A percentile compares a stretch with the other conserved stretches of the same genome.
phyloP scores from a whole-genome alignment of 2,797 vertebrate genomes.

The Iguana delicatissima region DNA sequence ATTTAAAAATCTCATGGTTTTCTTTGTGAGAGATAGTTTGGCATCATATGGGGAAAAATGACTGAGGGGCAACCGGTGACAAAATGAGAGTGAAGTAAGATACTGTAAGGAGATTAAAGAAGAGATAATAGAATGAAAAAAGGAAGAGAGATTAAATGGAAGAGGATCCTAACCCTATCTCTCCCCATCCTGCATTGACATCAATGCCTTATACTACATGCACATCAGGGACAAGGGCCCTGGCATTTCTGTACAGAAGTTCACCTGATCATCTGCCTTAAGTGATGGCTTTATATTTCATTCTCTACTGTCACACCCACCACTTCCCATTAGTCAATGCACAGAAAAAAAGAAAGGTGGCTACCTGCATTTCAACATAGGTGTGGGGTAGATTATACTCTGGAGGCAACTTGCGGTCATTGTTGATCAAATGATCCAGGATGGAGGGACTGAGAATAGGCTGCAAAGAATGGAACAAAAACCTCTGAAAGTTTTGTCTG shows the following conservation, averaged over 20 bases:
- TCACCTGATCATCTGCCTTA: not conserved
- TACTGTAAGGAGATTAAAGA: not conserved
- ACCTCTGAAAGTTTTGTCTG: not conserved
- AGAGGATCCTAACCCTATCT: too few relatives aligned
- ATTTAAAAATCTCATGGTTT: not conserved
- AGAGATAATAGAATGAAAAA: not conserved
- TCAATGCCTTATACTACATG: not conserved
- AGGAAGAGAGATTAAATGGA: not conserved
- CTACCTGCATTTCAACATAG: conserved; percentile 94
- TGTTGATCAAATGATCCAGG: conserved; percentile 94
- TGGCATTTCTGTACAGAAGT: not conserved
- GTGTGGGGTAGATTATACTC: conserved; percentile 94
- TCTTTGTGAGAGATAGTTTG: not conserved
- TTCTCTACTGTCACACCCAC: not conserved
- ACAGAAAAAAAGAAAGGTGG: fast-evolving
- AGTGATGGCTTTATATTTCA: not conserved
- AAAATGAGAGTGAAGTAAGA: not conserved
- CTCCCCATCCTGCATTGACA: not conserved
- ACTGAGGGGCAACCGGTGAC: not conserved
- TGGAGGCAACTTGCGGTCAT: conserved; percentile 91
- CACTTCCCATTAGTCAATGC: not conserved
- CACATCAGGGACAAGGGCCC: not conserved
- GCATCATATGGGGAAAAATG: not conserved
- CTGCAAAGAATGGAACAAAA: conserved; percentile 69
- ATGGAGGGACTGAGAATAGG: conserved; percentile 92